Evolutionary conservation across 2,113 vertebrate species (phyloP), one percentile per base, ranked within the genome.

Genomic region (Planiliza haematocheilus): DNA sequence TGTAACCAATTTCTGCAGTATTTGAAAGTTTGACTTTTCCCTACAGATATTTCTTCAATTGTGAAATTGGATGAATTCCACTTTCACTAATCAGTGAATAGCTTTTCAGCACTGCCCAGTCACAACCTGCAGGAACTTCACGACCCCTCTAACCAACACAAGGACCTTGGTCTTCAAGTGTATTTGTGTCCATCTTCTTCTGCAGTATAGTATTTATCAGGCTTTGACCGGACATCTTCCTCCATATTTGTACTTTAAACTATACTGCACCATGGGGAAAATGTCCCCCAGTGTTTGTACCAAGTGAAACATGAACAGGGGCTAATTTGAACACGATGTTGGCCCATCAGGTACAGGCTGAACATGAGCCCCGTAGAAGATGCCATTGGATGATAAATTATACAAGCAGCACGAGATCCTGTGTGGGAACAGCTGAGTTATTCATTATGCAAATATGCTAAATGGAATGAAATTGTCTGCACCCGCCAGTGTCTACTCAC

Each of bases 381-480:
- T 77, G 69, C 53, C 52, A 60, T 18, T 10, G 8, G 56, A 81
- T 77, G 38, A 86, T 81, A 30, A 86, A 87, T 90, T 82, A 88
- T 82, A 65, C 48, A 76, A 78, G 79, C 49, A 70, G 74, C 66
- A 62, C 4, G 1, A 38, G 73, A 70, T 71, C 57, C 56, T 58
- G 57, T 60, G 59, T 58, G 75, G 74, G 41, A 75, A 74, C 79
- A 84, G 74, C 79, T 77, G 76, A 80, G 66, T 50, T 83, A 70
- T 75, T 87, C 59, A 85, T 86, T 87, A 86, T 83, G 83, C 67
- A 82, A 88, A 90, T 83, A 80, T 48, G 77, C 75, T 84, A 86
- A 88, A 85, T 71, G 67, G 79, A 77, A 86, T 74, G 42, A 81
- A 80, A 84, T 74, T 59, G 64, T 75, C 39, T 67, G 48, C 53